Conservation (phyloP, 2,888 invertebrate species). For the Augiades crinisus region DNA sequence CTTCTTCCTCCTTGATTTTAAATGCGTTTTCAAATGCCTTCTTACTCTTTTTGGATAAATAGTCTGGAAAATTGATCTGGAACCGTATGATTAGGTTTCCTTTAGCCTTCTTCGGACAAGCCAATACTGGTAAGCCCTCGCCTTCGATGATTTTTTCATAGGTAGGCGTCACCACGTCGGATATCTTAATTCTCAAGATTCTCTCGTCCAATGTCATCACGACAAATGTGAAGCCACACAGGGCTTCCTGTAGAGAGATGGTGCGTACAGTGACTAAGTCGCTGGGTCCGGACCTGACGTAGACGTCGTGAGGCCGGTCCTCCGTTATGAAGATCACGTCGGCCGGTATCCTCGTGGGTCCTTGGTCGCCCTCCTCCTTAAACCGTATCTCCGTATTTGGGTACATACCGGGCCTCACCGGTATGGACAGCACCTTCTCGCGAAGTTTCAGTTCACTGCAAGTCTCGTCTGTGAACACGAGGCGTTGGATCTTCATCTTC, state of each 20-base stretch:
- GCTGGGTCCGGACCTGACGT: slow-evolving; percentile 82
- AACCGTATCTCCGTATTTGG: slow-evolving; percentile 87
- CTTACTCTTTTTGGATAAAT: slow-evolving; percentile 67
- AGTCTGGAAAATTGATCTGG: slow-evolving; percentile 65
- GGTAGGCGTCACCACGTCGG: slow-evolving; percentile 85
- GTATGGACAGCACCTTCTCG: slow-evolving; percentile 88
- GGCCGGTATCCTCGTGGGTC: slow-evolving; percentile 86
- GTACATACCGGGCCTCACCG: slow-evolving; percentile 88
- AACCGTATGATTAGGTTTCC: slow-evolving; percentile 88
- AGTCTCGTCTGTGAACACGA: slow-evolving; percentile 84
- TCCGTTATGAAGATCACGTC: slow-evolving; percentile 88
- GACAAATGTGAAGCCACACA: slow-evolving; percentile 85
- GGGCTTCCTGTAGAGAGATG: slow-evolving; percentile 85
- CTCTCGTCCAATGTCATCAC: slow-evolving; percentile 87
- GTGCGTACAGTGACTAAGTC: slow-evolving; percentile 83
- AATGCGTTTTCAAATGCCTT: slow-evolving; percentile 68
- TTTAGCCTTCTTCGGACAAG: slow-evolving; percentile 80
- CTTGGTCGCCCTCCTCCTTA: slow-evolving; percentile 90
- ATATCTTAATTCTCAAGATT: slow-evolving; percentile 84
- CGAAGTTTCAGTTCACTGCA: slow-evolving; percentile 82
- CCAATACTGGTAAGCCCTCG: slow-evolving; percentile 88
- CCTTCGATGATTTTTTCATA: slow-evolving; percentile 85
- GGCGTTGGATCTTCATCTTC: slow-evolving; percentile 89
- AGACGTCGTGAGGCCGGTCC: slow-evolving; percentile 86
- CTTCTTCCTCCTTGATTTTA: slow-evolving; percentile 54